These are phyloP conservation scores for Xanthia icteritia DNA, from an alignment of 2,888 invertebrate species.

Conservation along the genomic window DNA sequence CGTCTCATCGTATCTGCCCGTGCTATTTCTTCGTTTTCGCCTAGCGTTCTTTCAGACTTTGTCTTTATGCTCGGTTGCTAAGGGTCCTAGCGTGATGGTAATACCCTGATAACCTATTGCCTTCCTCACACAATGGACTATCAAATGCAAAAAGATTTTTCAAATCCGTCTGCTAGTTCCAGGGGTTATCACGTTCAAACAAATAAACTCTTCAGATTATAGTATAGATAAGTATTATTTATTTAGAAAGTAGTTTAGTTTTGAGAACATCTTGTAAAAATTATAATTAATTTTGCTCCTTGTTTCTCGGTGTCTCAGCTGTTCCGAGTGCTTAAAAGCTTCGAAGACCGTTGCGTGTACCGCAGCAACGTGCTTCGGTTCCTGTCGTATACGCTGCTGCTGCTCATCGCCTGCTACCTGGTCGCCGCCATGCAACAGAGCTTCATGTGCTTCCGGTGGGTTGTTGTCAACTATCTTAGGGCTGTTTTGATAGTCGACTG, in stretches of 20 bases:
- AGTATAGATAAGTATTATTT: not conserved
- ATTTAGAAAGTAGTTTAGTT: not conserved
- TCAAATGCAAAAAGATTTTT: too few relatives aligned
- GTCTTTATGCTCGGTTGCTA: too few relatives aligned
- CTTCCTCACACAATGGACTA: too few relatives aligned
- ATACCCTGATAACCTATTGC: too few relatives aligned
- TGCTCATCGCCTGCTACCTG: constrained; percentile 80
- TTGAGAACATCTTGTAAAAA: not conserved
- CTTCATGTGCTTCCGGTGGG: constrained; percentile 82
- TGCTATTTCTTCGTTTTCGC: too few relatives aligned
- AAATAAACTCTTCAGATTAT: too few relatives aligned
- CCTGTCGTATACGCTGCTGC: constrained; percentile 78
- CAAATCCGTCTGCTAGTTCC: too few relatives aligned
- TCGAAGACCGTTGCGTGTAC: constrained; percentile 80
- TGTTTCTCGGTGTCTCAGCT: constrained; percentile 68
- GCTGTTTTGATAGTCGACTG: too few relatives aligned
- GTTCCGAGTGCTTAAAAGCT: constrained; percentile 77
- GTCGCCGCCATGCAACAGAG: constrained; percentile 81
- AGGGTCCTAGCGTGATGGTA: too few relatives aligned
- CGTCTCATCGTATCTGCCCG: too few relatives aligned
- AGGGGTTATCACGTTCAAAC: too few relatives aligned
- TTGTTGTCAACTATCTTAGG: not conserved
- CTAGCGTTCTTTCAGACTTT: too few relatives aligned
- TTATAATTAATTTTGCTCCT: not conserved
- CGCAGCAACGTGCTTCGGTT: constrained; percentile 79